phyloP scores from a whole-genome alignment of 2,888 invertebrate species.

The Drosophila affinis region DNA sequence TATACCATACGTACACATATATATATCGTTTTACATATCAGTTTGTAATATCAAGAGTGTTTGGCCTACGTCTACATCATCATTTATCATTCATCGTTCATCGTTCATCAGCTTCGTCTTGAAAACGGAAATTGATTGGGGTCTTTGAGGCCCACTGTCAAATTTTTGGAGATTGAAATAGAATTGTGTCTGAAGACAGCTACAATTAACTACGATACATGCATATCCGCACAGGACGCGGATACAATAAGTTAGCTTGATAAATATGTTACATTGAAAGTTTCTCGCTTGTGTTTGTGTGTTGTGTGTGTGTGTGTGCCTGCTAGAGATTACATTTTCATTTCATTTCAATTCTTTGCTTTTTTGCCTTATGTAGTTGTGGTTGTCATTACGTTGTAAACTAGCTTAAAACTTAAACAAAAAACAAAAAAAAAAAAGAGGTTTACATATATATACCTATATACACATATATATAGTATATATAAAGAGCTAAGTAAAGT shows the following conservation, averaged over 20 bases:
- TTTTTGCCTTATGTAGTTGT: constrained; percentile 32
- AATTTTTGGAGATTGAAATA: background rate
- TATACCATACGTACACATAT: constrained; percentile 8
- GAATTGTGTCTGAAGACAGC: constrained; percentile 40
- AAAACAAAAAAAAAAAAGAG: constrained; percentile 20
- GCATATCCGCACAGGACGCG: constrained; percentile 10
- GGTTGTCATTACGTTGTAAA: constrained; percentile 42
- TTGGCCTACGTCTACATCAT: constrained; percentile 19
- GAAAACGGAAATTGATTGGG: constrained; percentile 29
- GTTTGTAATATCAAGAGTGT: constrained; percentile 28
- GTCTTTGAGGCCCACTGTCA: constrained; percentile 23
- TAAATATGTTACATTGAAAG: constrained; percentile 72
- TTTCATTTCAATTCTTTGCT: background rate
- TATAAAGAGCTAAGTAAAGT: constrained; percentile 29
- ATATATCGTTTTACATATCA: constrained; percentile 25
- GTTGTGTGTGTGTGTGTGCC: constrained; percentile 2
- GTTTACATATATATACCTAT: constrained; percentile 3
- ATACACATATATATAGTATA: constrained; percentile 12
- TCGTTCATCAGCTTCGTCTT: constrained; percentile 14
- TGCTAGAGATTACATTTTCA: constrained; percentile 36
- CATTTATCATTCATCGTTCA: background rate
- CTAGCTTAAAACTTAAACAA: constrained; percentile 50
- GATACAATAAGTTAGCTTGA: constrained; percentile 36
- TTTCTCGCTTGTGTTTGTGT: constrained; percentile 15
- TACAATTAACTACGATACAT: constrained; percentile 35